Evolutionary conservation across 2,113 vertebrate species (phyloP), one percentile per base, ranked within the genome.

Genomic region (Cyprinodon brontotheroides): DNA sequence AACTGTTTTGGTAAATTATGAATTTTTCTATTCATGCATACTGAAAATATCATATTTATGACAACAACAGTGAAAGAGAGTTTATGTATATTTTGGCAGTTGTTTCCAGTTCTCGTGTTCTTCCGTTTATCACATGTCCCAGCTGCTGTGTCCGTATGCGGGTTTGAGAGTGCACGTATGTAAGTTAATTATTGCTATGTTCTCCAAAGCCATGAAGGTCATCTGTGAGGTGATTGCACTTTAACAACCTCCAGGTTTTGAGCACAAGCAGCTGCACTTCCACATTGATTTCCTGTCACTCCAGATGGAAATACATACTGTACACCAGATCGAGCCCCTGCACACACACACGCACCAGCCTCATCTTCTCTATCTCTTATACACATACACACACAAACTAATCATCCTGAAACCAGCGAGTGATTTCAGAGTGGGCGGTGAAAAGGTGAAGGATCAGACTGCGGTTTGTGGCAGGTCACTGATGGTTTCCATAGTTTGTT

Each of bases 261-360:
- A 85, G 79, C 74, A 81, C 63, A 88, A 86, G 79, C 67, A 60
- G 80, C 81, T 88, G 88, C 83, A 86, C 82, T 85, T 85, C 60
- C 80, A 63, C 77, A 93, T 89, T 83, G 92, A 93, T 91, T 93
- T 91, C 61, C 85, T 89, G 90, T 91, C 89, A 85, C 72, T 81
- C 70, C 76, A 81, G 70, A 85, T 89, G 83, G 86, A 87, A 89
- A 92, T 89, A 85, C 86, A 75, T 89, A 85, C 81, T 87, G 80
- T 86, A 87, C 62, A 76, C 74, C 76, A 79, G 86, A 87, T 83
- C 86, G 80, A 69, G 81, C 68, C 75, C 53, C 72, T 22, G n/a
- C n/a, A 20, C 61, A n/a, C 57, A 40, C 64, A 10, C 70, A 11
- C 65, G 20, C 75, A 36, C 47, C 48, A 22, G 73, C 38, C 59